phyloP scores from a whole-genome alignment of 2,797 vertebrate genomes.

The Parauchenoglanis punctatus region DNA sequence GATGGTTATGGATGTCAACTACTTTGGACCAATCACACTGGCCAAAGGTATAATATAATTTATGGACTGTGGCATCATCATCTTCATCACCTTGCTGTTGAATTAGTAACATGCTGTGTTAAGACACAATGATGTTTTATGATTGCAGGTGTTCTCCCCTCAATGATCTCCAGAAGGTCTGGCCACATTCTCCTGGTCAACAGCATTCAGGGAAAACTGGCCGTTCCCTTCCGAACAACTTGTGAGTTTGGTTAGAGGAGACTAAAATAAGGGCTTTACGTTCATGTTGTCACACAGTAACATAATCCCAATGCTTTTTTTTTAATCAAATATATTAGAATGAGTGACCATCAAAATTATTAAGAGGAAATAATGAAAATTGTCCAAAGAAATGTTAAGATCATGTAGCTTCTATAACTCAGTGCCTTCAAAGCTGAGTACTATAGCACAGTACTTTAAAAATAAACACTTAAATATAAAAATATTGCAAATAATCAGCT shows the following conservation, averaged over 20 bases:
- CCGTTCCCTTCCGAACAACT: constrained; percentile 88
- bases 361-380: not conserved
- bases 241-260: constrained; percentile 79
- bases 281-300: not conserved
- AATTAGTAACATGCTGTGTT: not conserved
- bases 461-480: not conserved
- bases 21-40: constrained; percentile 90
- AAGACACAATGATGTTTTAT: not conserved
- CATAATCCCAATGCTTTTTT: not conserved
- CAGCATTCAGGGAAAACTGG: constrained; percentile 90
- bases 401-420: not conserved
- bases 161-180: constrained; percentile 88
- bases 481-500: not conserved
- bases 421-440: not conserved
- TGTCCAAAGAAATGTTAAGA: not conserved
- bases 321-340: not conserved
- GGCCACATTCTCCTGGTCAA: constrained; percentile 90
- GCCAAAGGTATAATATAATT: constrained; percentile 81
- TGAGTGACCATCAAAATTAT: not conserved
- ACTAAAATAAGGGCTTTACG: not conserved
- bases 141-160: constrained; percentile 83
- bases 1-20: constrained; percentile 93
- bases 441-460: not conserved
- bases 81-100: not conserved
- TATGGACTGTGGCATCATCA: not conserved